phyloP scores from a whole-genome alignment of 1,140 invertebrate species.

The Papilio dardanus region DNA sequence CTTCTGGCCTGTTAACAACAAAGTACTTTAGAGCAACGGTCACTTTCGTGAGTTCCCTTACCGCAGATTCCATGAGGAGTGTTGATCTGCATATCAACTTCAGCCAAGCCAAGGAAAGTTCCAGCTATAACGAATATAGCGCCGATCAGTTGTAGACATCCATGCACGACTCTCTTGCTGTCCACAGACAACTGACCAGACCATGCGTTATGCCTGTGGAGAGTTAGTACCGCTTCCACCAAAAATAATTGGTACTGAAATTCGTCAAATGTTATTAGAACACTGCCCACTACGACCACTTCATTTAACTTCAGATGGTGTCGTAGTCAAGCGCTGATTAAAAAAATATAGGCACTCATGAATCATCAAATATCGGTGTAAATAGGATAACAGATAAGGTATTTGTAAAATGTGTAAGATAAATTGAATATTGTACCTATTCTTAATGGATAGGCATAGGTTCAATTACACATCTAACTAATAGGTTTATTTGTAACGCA shows the following conservation, averaged over 20 bases:
- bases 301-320: too few species aligned
- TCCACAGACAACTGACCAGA: conserved; percentile 70
- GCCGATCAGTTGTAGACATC: conserved; percentile 72
- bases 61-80: conserved; percentile 75
- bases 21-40: too few species aligned
- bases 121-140: conserved; percentile 71
- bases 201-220: conserved; percentile 76
- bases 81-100: conserved; percentile 63
- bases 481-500: background rate
- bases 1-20: too few species aligned
- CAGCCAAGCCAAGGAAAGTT: conserved; percentile 69
- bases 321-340: background rate
- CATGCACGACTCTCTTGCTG: conserved; percentile 70
- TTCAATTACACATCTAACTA: background rate
- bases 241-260: conserved; percentile 77
- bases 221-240: conserved; percentile 71
- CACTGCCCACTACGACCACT: too few species aligned
- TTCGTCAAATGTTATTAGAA: background rate
- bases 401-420: background rate
- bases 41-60: conserved; percentile 45
- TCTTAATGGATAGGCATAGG: background rate
- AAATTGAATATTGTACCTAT: background rate
- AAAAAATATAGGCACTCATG: background rate
- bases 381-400: background rate
- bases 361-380: background rate